These are phyloP conservation scores for Gobio occitaniae DNA, from an alignment of 2,797 vertebrate genomes.

Conservation along the genomic window DNA sequence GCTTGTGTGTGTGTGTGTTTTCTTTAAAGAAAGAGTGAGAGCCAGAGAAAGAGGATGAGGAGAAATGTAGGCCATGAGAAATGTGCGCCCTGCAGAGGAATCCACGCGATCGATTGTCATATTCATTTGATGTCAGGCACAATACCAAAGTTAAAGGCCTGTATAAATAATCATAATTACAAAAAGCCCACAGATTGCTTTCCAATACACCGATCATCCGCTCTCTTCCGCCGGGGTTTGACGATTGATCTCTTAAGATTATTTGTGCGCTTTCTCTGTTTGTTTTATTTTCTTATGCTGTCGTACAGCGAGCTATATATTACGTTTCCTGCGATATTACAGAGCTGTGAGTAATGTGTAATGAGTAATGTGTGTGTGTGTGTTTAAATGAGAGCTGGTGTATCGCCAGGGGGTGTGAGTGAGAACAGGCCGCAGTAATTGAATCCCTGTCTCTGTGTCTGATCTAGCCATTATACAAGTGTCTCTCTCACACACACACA, in stretches of 20 bases:
- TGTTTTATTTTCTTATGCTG: constrained; percentile 61
- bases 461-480: constrained; percentile 63
- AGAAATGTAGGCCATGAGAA: constrained; percentile 67
- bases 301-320: constrained; percentile 60
- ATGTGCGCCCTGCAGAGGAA: constrained; percentile 80
- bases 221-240: constrained; percentile 80
- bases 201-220: constrained; percentile 81
- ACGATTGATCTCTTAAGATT: constrained; percentile 76
- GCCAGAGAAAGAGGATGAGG: constrained; percentile 58
- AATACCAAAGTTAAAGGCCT: constrained; percentile 71
- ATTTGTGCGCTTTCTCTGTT: constrained; percentile 62
- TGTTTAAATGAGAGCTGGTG: constrained; percentile 64
- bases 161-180: constrained; percentile 86
- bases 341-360: constrained; percentile 61
- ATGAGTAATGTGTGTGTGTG: constrained; percentile 54
- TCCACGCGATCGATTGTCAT: constrained; percentile 81
- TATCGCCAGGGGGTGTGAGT: constrained; percentile 75
- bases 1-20: constrained; percentile 8
- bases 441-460: constrained; percentile 72
- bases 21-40: constrained; percentile 52
- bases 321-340: constrained; percentile 54
- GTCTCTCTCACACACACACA: constrained; percentile 19
- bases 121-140: constrained; percentile 74
- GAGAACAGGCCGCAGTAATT: constrained; percentile 82
- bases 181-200: constrained; percentile 80